These are phyloP conservation scores for Branchinecta sandiegonensis DNA, from an alignment of 2,888 invertebrate genomes.

Conservation along the genomic window DNA sequence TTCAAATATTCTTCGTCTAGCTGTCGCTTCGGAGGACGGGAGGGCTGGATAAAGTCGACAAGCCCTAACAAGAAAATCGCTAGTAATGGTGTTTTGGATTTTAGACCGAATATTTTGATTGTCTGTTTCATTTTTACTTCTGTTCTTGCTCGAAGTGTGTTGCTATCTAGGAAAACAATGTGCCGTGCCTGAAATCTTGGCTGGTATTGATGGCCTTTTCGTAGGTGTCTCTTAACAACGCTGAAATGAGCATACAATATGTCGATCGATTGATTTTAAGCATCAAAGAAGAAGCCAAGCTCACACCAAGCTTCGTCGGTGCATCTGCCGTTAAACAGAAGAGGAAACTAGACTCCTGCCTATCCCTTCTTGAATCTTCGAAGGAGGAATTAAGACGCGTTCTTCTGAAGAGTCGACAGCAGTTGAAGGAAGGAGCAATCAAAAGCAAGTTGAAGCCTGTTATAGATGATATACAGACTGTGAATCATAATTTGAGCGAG, in stretches of 20 bases:
- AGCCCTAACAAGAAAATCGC: no score
- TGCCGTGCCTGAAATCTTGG: no score
- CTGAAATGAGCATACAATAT: slow-evolving; percentile 79
- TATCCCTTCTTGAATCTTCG: slow-evolving; percentile 45
- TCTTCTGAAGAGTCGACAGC: slow-evolving; percentile 44
- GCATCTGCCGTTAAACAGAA: slow-evolving; percentile 45
- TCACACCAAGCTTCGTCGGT: slow-evolving; percentile 24
- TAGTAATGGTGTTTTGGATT: no score
- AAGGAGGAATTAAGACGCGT: slow-evolving; percentile 46
- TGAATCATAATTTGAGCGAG: slow-evolving; percentile 65
- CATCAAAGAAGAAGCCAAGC: neutral
- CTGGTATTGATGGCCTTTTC: slow-evolving; percentile 26
- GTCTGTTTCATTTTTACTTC: no score
- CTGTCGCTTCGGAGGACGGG: no score
- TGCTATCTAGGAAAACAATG: no score
- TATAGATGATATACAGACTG: slow-evolving; percentile 61
- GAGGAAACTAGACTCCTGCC: slow-evolving; percentile 56
- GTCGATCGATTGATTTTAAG: slow-evolving; percentile 57
- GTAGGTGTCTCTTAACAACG: slow-evolving; percentile 72
- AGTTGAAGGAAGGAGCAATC: slow-evolving; percentile 60
- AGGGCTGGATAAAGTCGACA: no score
- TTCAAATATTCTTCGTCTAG: no score
- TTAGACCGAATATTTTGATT: no score
- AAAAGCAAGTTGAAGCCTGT: slow-evolving; percentile 68
- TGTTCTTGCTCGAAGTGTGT: no score